phyloP scores from a whole-genome alignment of 30 jellyfish, hydroid and myxozoan species.

The Pseudorhiza aurosa region DNA sequence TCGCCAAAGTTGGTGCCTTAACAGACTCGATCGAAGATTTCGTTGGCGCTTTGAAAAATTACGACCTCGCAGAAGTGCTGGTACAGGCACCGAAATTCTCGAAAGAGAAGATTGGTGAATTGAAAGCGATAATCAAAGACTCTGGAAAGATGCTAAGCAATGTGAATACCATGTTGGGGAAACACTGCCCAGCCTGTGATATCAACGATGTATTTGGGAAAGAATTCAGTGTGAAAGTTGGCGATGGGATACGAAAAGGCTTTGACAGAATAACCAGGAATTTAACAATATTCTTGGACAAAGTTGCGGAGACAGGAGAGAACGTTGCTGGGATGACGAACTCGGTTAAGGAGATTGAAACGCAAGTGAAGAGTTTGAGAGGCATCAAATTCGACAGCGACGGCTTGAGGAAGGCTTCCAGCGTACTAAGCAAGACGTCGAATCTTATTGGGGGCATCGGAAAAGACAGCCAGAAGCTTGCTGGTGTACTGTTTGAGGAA shows the following conservation, averaged over 20 bases:
- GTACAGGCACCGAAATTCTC: conserved; percentile 89
- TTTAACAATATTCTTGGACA: conserved; percentile 62
- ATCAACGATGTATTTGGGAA: conserved; percentile 71
- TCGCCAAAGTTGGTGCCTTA: conserved; percentile 81
- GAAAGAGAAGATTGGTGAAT: conserved; percentile 75
- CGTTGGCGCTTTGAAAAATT: conserved; percentile 68
- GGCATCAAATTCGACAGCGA: conserved; percentile 63
- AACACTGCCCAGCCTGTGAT: conserved; percentile 77
- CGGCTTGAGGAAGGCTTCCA: conserved; percentile 68
- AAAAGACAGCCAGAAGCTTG: conserved; percentile 61
- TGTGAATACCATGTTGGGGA: conserved; percentile 39
- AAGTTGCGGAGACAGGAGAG: conserved; percentile 76
- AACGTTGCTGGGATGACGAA: conserved; percentile 41
- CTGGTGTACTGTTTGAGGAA: conserved; percentile 63
- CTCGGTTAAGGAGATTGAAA: conserved; percentile 73
- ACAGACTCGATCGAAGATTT: conserved; percentile 79
- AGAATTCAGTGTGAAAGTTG: conserved; percentile 42
- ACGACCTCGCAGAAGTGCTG: conserved; percentile 77
- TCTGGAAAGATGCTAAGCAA: conserved; percentile 76
- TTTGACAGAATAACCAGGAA: conserved; percentile 59
- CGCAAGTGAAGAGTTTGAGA: conserved; percentile 27
- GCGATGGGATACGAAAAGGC: conserved; percentile 39
- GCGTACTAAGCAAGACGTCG: conserved; percentile 63
- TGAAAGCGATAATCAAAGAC: conserved; percentile 74
- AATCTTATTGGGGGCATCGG: conserved; percentile 47